Conservation (phyloP, 2,797 vertebrate species). For the Hydrocynus forskahlii region DNA sequence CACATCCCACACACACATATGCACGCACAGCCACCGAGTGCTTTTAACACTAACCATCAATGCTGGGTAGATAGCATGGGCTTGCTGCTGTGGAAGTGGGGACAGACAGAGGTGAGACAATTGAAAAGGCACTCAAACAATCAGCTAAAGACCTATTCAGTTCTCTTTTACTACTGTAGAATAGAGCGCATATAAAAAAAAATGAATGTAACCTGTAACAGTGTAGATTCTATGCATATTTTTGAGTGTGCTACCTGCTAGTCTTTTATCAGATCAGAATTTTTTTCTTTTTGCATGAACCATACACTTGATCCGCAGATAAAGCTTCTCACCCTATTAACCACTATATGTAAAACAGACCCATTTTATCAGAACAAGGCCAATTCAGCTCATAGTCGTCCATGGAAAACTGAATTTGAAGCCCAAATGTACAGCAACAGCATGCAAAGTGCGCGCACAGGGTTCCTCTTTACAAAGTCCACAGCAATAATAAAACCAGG, state of each 20-base stretch:
- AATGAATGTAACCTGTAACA: not conserved
- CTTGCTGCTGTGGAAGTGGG: slow-evolving; percentile 67
- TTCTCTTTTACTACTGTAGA: not conserved
- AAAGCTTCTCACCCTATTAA: slow-evolving; percentile 20
- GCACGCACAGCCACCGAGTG: slow-evolving; percentile 34
- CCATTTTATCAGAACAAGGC: slow-evolving; percentile 16
- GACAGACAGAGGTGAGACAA: slow-evolving; percentile 40
- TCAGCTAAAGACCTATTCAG: not conserved
- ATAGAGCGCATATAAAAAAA: not conserved
- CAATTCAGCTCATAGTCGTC: slow-evolving; percentile 44
- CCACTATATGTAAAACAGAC: slow-evolving; percentile 33
- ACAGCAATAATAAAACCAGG: slow-evolving; percentile 40
- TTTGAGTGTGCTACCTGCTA: not conserved
- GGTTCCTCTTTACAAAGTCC: slow-evolving; percentile 48
- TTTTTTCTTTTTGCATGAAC: not conserved
- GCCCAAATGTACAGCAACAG: slow-evolving; percentile 54
- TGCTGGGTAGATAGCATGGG: slow-evolving; percentile 71
- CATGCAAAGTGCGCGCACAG: slow-evolving; percentile 56
- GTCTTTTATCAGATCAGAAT: not conserved
- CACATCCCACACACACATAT: slow-evolving; percentile 31
- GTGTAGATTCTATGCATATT: not conserved
- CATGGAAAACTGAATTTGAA: slow-evolving; percentile 63
- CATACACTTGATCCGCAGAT: not conserved
- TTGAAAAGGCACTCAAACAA: slow-evolving; percentile 9
- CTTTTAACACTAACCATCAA: slow-evolving; percentile 74